phyloP scores from a whole-genome alignment of 2,797 vertebrate species.

The Antennarius maculatus region DNA sequence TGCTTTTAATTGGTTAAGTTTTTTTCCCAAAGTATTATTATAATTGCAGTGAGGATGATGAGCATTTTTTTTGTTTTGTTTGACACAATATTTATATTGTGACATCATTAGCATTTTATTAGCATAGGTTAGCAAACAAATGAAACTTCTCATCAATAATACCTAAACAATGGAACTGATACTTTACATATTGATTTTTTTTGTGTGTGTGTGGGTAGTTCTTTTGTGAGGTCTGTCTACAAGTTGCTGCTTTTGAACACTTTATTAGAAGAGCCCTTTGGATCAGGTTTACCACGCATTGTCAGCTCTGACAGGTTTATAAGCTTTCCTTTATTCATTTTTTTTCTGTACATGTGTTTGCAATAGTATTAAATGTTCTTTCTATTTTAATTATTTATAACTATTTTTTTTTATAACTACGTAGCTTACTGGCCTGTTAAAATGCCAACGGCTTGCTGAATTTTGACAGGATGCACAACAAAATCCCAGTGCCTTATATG shows the following conservation, averaged over 20 bases:
- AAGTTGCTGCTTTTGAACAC: background rate
- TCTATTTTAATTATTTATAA: no score
- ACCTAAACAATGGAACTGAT: no score
- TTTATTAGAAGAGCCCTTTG: background rate
- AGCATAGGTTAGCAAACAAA: no score
- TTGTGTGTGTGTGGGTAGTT: no score
- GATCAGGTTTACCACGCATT: background rate
- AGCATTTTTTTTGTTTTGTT: no score
- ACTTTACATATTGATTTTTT: no score
- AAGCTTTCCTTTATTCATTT: conserved; percentile 6
- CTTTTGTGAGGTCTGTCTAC: background rate
- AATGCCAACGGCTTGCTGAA: conserved; percentile 38
- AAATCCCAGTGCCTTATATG: conserved; percentile 44
- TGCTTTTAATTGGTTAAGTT: no score
- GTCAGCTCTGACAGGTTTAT: conserved; percentile 29
- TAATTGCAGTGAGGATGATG: no score
- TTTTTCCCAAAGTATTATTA: no score
- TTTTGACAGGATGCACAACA: conserved; percentile 47
- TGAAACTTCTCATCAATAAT: no score
- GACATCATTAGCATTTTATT: no score
- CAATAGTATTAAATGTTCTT: conserved; percentile 13
- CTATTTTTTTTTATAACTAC: background rate
- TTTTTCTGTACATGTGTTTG: conserved; percentile 8
- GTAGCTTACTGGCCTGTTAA: conserved; percentile 43
- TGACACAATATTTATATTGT: no score